Evolutionary conservation across 2,113 vertebrate genomes (phyloP), one percentile per base, ranked within the genome.

Genomic region (Cromileptes altivelis): DNA sequence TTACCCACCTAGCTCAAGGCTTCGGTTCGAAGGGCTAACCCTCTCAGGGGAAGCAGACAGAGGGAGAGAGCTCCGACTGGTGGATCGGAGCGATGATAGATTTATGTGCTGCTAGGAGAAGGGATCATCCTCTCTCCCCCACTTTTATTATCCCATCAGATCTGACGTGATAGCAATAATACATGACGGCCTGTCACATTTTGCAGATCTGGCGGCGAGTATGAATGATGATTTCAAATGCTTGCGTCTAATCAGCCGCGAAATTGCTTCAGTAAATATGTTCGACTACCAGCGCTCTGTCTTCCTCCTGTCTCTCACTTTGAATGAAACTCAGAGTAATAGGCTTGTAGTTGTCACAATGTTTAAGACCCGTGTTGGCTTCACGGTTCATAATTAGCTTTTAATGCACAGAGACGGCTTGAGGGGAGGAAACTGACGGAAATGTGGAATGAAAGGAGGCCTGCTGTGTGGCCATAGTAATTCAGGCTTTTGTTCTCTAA

Each of bases 401-500:
- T 92, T 90, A 89, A 85, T 88, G 80, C 87, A 84, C 75, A 74
- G 88, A 86, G 93, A 85, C 69, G 33, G 83, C 87, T 91, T 53
- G 83, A 89, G 80, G 91, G 84, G 74, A 82, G 77, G 82, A 82
- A 88, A 81, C 47, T 49, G 82, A 81, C 79, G 55, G 92, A 90
- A 84, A 85, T 80, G 90, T 76, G 88, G 78, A 87, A 81, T 85
- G 90, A 93, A 94, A 92, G 80, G 85, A 82, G 85, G 75, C 90
- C 87, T 19, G 78, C 88, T 91, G 92, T 92, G 92, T 86, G 91
- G 88, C 86, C 85, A 88, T 73, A 93, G 83, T 91, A 88, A 94
- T 93, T 94, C 81, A 91, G 84, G 75, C 91, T 91, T 95, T 94
- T 94, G 93, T 95, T 90, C 91, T 90, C 61, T 94, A 95, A 95